Percentiles rank a stretch among this genome's conserved stretches.
These are phyloP conservation scores for Sialia sialis DNA, from an alignment of 2,113 vertebrate species.

Conservation along the genomic window DNA sequence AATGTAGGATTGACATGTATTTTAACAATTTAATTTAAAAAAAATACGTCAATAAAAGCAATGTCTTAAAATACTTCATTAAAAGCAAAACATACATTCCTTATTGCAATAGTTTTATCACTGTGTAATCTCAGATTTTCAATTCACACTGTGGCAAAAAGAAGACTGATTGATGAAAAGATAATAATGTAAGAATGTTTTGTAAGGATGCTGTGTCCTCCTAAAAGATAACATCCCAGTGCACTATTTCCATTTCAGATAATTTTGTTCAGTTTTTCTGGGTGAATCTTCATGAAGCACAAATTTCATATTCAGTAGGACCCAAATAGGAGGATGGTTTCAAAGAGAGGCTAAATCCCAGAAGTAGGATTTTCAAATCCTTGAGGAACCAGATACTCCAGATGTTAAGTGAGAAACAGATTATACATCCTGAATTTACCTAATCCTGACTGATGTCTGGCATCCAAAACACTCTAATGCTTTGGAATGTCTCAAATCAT, in stretches of 20 bases:
- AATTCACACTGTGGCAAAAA: neutral
- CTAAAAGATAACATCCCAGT: neutral
- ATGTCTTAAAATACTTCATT: neutral
- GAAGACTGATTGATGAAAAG: neutral
- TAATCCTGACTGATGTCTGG: neutral
- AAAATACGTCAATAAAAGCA: neutral
- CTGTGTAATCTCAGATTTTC: neutral
- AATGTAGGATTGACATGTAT: neutral
- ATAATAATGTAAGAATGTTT: neutral
- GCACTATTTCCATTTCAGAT: neutral
- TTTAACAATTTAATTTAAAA: neutral
- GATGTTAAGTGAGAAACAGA: neutral
- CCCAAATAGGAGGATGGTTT: neutral
- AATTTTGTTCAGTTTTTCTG: neutral
- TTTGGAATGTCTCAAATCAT: neutral
- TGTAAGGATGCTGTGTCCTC: neutral
- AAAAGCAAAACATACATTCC: neutral
- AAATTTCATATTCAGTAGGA: neutral
- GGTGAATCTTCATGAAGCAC: neutral
- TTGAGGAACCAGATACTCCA: neutral
- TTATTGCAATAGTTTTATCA: neutral
- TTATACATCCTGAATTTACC: neutral
- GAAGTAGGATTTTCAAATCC: neutral
- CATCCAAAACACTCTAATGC: neutral
- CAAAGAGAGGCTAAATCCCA: neutral